A percentile compares a stretch with the other conserved stretches of the same genome.
Evolutionary conservation across 2,888 invertebrate species (phyloP).

Genomic region (Ephialtes manifestator): DNA sequence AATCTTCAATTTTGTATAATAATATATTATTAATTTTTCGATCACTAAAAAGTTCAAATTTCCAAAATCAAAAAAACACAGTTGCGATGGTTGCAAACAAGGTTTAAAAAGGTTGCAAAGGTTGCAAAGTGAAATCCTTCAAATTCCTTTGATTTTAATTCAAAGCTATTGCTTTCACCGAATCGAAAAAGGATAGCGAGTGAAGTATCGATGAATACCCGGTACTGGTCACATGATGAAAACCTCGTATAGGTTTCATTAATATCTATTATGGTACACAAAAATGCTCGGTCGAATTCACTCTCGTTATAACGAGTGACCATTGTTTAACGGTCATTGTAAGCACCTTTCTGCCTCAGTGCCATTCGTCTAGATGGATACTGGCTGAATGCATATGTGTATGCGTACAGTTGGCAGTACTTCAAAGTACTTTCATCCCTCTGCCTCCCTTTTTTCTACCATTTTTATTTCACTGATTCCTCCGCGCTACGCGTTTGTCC

Average conservation of each 20-base stretch:
- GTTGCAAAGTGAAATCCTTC: too few relatives aligned
- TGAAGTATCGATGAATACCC: constrained; percentile 6
- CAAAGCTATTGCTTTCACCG: too few relatives aligned
- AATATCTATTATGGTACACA: constrained; percentile 78
- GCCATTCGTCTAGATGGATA: constrained; percentile 32
- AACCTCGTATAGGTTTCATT: constrained; percentile 72
- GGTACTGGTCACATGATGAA: constrained; percentile 11
- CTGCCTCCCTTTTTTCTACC: constrained; percentile 64
- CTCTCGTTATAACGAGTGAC: constrained; percentile 78
- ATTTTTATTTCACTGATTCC: constrained; percentile 59
- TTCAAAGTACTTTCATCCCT: constrained; percentile 75
- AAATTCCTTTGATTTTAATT: too few relatives aligned
- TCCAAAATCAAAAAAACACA: too few relatives aligned
- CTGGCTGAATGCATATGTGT: constrained; percentile 9
- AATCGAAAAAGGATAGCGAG: too few relatives aligned
- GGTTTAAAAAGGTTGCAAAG: too few relatives aligned
- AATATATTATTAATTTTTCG: too few relatives aligned
- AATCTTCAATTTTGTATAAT: too few relatives aligned
- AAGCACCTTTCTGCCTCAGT: constrained; percentile 64
- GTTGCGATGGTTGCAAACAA: too few relatives aligned
- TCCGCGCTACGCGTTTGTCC: constrained; percentile 34
- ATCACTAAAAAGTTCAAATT: too few relatives aligned
- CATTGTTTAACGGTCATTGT: constrained; percentile 80
- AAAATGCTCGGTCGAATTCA: constrained; percentile 75
- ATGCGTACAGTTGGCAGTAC: constrained; percentile 70